Base-by-base conservation (phyloP, 2,113 vertebrate species). In the Oceanites oceanicus region DNA sequence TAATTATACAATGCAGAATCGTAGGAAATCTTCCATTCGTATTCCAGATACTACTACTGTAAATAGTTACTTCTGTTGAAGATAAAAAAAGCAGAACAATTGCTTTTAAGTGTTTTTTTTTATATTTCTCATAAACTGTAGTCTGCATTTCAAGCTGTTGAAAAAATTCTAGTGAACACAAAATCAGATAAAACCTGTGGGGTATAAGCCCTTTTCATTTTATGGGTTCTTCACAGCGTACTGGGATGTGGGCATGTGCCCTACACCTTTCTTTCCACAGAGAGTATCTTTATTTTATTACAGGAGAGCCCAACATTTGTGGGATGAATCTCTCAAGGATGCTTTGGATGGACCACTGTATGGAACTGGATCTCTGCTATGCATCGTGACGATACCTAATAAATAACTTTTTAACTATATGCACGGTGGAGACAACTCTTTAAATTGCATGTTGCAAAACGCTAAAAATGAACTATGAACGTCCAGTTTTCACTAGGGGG, bases 371-470 rank as follows among this genome's bases (percentile, higher is more conserved):
- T 62, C 4, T 75, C 58, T 70, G 15, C 6, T 66, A 34, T 62
- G 13, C 29, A 42, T 66, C 0, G 0, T 52, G 13, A 36, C 15
- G 21, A 62, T 58, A 61, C 3, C 6, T 61, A 45, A 67, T 47
- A 50, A 67, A 45, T 77, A 62, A 77, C 6, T 42, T 76, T 42
- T 59, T 34, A 81, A 40, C 45, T 71, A 23, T 18, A 42, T 11
- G 8, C 9, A 58, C 59, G n/a, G 71, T 63, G 63, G 77, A 77
- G 52, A 9, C 10, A 94, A 34, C 6, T 70, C 32, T 79, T 85
- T 8, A 88, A 92, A 79, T 40, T 76, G 0, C 10, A 49, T 45
- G 8, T 49, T 83, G 19, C 19, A 70, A 70, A 88, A 34, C 66
- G 21, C 16, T 71, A 75, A 49, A 88, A 62, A 49, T 38, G 13